These are phyloP conservation scores for Anthopleura sola DNA, from an alignment of 64 coral and sea anemone species.

Conservation along the genomic window DNA sequence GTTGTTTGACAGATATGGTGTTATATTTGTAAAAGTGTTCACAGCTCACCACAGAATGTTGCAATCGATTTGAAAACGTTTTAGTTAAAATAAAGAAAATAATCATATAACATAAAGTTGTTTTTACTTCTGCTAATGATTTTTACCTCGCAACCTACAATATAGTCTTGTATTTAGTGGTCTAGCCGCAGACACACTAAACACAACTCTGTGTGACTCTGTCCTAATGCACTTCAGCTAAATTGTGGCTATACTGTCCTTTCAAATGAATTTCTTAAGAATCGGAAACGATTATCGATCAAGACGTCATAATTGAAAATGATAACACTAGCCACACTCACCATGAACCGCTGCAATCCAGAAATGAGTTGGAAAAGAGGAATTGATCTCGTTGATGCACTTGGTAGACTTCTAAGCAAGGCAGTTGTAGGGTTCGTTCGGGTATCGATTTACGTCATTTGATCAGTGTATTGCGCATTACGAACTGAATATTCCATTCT, in stretches of 20 bases:
- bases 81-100: no score
- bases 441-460: neutral
- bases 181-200: no score
- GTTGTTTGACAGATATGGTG: no score
- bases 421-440: neutral
- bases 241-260: neutral
- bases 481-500: neutral
- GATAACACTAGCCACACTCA: neutral
- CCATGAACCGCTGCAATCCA: neutral
- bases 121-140: no score
- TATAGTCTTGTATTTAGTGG: no score
- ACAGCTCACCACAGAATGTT: no score
- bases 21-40: no score
- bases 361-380: neutral
- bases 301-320: neutral
- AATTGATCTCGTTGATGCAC: neutral
- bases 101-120: no score
- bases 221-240: neutral
- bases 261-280: neutral
- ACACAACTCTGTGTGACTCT: no score
- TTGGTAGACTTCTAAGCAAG: neutral
- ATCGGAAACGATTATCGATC: neutral
- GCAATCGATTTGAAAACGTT: no score
- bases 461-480: neutral
- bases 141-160: no score